phyloP scores from a whole-genome alignment of 2,888 invertebrate genomes.

The Allacma fusca region DNA sequence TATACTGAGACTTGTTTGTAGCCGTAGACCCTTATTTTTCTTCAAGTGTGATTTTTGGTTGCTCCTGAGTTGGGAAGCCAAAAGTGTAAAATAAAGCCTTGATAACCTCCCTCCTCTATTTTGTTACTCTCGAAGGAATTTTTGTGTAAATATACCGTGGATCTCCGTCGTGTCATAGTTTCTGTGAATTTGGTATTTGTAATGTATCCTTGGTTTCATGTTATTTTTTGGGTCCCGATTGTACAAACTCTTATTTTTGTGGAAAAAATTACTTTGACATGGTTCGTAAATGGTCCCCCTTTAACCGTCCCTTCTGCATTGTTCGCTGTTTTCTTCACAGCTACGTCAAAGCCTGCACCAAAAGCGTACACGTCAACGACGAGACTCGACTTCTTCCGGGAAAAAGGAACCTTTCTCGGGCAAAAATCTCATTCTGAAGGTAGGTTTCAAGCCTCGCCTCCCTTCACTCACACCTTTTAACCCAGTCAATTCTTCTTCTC shows the following conservation, averaged over 20 bases:
- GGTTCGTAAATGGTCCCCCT: conserved; percentile 34
- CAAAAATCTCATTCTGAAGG: conserved; percentile 99
- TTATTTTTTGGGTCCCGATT: too few relatives aligned
- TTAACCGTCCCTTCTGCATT: conserved; percentile 64
- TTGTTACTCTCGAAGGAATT: too few relatives aligned
- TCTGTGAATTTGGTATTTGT: too few relatives aligned
- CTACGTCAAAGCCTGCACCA: conserved; percentile 90
- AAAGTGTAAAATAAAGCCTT: too few relatives aligned
- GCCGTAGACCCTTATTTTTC: too few relatives aligned
- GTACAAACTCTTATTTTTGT: background rate
- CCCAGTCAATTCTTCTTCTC: conserved; percentile 41
- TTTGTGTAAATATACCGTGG: too few relatives aligned
- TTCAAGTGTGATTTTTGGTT: too few relatives aligned
- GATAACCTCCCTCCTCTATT: too few relatives aligned
- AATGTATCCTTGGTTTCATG: too few relatives aligned
- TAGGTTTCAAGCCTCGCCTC: conserved; percentile 68
- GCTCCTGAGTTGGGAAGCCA: too few relatives aligned
- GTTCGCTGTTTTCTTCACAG: conserved; percentile 67
- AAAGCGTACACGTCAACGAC: conserved; percentile 97
- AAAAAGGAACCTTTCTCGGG: conserved; percentile 91
- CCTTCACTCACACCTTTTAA: conserved; percentile 45
- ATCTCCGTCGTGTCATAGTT: too few relatives aligned
- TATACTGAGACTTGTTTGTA: too few relatives aligned
- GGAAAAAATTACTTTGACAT: background rate
- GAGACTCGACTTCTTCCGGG: conserved; percentile 87